These are phyloP conservation scores for Pinctada fucata DNA, from an alignment of 2,888 invertebrate species.

Conservation along the genomic window DNA sequence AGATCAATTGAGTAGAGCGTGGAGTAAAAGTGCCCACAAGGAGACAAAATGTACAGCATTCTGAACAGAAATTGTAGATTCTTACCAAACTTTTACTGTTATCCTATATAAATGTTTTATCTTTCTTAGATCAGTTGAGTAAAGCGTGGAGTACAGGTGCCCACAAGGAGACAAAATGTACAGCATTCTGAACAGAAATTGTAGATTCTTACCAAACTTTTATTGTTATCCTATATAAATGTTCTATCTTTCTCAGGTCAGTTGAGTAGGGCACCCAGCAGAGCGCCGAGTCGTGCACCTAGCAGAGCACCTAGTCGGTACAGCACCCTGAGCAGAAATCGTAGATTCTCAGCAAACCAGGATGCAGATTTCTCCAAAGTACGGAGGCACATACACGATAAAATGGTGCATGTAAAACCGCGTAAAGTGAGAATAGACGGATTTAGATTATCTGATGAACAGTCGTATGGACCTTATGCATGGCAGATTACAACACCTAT, in stretches of 20 bases:
- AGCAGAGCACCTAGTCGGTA: conserved; percentile 13
- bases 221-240: no score
- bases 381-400: conserved; percentile 60
- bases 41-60: conserved; percentile 26
- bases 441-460: conserved; percentile 64
- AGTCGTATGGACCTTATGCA: conserved; percentile 68
- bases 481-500: conserved; percentile 70
- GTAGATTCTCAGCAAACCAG: conserved; percentile 47
- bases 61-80: conserved; percentile 45
- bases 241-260: no score
- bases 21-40: neutral
- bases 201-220: conserved; percentile 40
- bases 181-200: conserved; percentile 45
- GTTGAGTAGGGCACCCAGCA: neutral
- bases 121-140: no score
- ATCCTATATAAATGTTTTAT: no score
- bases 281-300: conserved; percentile 10
- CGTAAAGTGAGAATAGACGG: conserved; percentile 68
- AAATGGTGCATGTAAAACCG: conserved; percentile 62
- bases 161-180: no score
- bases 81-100: conserved; percentile 43
- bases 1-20: no score
- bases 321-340: conserved; percentile 44
- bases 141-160: no score
- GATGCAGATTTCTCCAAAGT: conserved; percentile 57